phyloP scores from a whole-genome alignment of 2,888 invertebrate species.

The Pecten maximus region DNA sequence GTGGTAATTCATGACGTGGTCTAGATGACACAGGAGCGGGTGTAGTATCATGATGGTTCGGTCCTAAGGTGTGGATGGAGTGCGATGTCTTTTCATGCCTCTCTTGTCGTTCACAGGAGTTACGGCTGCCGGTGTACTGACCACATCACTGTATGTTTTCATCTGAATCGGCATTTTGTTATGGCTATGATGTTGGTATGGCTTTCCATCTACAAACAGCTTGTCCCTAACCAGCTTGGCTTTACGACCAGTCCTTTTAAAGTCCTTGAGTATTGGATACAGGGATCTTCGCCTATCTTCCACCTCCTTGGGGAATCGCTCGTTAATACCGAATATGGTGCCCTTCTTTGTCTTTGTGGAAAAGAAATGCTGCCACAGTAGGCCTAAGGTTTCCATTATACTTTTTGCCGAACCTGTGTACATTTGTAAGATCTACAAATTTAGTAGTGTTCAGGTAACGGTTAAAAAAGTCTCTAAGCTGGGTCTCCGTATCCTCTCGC shows the following conservation, averaged over 20 bases:
- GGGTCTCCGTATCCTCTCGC: too few relatives aligned
- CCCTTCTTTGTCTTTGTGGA: too few relatives aligned
- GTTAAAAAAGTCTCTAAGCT: too few relatives aligned
- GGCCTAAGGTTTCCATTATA: background rate
- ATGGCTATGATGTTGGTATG: too few relatives aligned
- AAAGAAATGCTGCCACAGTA: background rate
- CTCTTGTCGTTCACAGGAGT: background rate
- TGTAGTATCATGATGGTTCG: background rate
- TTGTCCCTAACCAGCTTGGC: background rate
- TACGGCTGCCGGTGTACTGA: background rate
- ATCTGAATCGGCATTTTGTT: too few relatives aligned
- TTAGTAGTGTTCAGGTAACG: too few relatives aligned
- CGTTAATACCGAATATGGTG: background rate
- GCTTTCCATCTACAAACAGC: background rate
- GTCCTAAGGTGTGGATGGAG: background rate
- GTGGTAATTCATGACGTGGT: background rate
- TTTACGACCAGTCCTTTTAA: background rate
- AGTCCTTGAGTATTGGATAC: background rate
- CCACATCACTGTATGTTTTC: too few relatives aligned
- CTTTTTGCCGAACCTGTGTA: background rate
- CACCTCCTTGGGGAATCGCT: background rate
- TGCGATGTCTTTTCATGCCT: background rate
- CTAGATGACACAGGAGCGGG: background rate
- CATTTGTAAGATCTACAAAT: too few relatives aligned
- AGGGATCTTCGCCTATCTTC: background rate